These are phyloP conservation scores for Cydia strobilella DNA, from an alignment of 1,140 invertebrate genomes.

Conservation along the genomic window DNA sequence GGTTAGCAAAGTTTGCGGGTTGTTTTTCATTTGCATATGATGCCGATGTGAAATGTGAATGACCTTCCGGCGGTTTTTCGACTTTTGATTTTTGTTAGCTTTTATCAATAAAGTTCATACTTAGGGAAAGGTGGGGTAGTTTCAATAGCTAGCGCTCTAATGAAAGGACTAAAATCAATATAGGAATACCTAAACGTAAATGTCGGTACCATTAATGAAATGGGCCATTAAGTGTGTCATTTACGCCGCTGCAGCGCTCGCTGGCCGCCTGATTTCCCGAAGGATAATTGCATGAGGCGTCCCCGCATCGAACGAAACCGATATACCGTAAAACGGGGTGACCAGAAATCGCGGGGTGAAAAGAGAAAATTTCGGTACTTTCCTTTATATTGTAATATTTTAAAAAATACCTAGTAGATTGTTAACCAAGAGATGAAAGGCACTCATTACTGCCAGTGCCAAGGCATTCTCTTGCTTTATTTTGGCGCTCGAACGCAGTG, in stretches of 20 bases:
- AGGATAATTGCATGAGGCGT: slow-evolving; percentile 5
- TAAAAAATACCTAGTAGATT: too few species aligned
- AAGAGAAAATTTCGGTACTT: too few species aligned
- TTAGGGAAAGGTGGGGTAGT: neutral
- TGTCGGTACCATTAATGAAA: neutral
- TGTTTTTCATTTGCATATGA: slow-evolving; percentile 27
- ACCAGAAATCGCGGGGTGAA: too few species aligned
- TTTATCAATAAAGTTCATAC: neutral
- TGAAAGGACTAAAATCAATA: neutral
- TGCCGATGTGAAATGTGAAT: neutral
- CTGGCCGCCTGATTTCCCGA: slow-evolving; percentile 9
- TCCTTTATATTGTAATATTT: too few species aligned
- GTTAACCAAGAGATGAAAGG: too few species aligned
- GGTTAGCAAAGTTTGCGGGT: slow-evolving; percentile 23
- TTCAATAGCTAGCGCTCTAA: neutral
- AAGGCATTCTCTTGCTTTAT: too few species aligned
- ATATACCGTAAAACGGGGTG: too few species aligned
- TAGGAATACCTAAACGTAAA: neutral
- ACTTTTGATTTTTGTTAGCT: neutral
- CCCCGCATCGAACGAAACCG: neutral
- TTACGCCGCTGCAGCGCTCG: too few species aligned
- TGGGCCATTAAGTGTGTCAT: slow-evolving; percentile 5
- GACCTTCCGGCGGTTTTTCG: neutral
- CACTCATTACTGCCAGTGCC: too few species aligned
- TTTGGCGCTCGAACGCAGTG: too few species aligned